phyloP scores from a whole-genome alignment of 2,888 invertebrate species.

The Apamea sordens region DNA sequence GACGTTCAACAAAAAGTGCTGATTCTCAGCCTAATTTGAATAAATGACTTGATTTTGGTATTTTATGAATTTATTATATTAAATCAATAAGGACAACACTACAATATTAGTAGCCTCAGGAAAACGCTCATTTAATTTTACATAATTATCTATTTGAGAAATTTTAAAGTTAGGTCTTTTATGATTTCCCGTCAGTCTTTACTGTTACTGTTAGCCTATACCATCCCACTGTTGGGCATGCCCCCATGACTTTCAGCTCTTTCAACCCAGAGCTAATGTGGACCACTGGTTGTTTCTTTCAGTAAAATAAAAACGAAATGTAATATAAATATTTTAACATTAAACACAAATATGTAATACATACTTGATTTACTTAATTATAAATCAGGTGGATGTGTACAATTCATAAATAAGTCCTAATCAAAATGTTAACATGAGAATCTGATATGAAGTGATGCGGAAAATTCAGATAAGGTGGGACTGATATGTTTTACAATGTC shows the following conservation, averaged over 20 bases:
- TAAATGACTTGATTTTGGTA: no score
- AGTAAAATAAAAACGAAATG: neutral
- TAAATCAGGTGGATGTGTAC: neutral
- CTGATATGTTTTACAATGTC: slow-evolving; percentile 35
- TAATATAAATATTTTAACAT: neutral
- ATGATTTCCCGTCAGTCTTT: neutral
- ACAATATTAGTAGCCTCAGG: neutral
- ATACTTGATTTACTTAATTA: slow-evolving; percentile 6
- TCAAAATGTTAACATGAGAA: slow-evolving; percentile 47
- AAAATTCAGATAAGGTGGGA: slow-evolving; percentile 42
- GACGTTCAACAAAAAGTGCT: no score
- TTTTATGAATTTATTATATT: neutral
- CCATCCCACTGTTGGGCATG: neutral
- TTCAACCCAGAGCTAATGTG: neutral
- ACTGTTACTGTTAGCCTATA: neutral
- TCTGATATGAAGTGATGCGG: slow-evolving; percentile 29
- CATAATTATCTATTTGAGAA: no score
- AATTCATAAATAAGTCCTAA: slow-evolving; percentile 33
- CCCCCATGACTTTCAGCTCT: neutral
- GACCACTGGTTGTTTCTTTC: neutral
- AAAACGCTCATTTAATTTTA: neutral
- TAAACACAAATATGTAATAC: neutral
- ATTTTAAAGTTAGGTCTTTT: neutral
- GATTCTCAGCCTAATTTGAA: no score
- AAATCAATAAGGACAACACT: neutral